Base-by-base conservation (phyloP, 2,113 vertebrate species). In the Lepisosteus oculatus region DNA sequence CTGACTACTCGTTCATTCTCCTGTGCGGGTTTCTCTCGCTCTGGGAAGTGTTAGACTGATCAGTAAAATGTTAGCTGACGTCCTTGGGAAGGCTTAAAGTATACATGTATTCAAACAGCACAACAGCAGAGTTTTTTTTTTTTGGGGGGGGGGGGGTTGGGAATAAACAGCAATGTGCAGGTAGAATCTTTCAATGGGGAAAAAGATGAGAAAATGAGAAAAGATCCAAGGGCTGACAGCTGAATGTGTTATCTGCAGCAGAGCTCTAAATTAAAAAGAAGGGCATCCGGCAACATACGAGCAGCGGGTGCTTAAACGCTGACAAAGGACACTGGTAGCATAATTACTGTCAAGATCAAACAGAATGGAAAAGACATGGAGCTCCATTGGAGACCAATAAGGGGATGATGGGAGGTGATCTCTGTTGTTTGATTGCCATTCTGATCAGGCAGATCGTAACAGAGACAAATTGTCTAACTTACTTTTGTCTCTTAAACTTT, bases 291-390 rank as follows among this genome's bases (percentile, higher is more conserved):
- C 67, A 72, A 62, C 66, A 63, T 43, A 51, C 56, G 43, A 67
- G 29, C 15, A 61, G 55, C 67, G 59, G 73, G 61, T 13, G 70
- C 72, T 72, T 56, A 63, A 69, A 69, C 72, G 78, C 74, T 79
- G 80, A 84, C 77, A 76, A 70, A 56, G 73, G 75, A 62, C 15
- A 56, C 67, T 75, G 81, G 71, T 65, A 78, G 68, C 55, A 78
- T 73, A 79, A 81, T 81, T 74, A 81, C 73, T 65, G 73, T 69
- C 75, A 73, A 69, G 65, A 69, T 73, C 77, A 78, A 70, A 70
- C 51, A 68, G 70, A 74, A 55, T 12, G 29, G 63, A 62, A 67
- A 45, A 63, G 73, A 68, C 62, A 69, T 41, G 45, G 57, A 41
- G 47, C 59, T 61, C 72, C 47, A 51, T 65, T 70, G 42, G 62